These are phyloP conservation scores for Notocelia uddmanniana DNA, from an alignment of 2,888 invertebrate species.

Conservation along the genomic window DNA sequence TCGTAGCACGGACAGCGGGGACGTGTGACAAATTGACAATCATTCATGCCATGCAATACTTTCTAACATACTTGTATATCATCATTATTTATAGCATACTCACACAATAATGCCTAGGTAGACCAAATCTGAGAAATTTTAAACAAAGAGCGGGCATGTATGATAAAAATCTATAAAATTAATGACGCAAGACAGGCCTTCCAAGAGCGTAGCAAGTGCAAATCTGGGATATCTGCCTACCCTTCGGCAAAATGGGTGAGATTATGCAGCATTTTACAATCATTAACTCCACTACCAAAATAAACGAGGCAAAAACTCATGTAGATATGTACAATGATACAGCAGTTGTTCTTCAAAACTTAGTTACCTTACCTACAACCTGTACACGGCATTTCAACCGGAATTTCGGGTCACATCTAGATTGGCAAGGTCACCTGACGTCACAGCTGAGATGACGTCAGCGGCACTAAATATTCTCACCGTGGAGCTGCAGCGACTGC, in stretches of 20 bases:
- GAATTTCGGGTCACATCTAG: conserved; percentile 36
- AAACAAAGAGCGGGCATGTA: too few species aligned
- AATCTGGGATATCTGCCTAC: too few species aligned
- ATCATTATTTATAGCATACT: neutral
- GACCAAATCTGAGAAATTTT: too few species aligned
- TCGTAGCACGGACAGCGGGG: conserved; percentile 24
- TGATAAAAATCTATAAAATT: too few species aligned
- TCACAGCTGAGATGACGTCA: conserved; percentile 55
- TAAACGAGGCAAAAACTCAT: too few species aligned
- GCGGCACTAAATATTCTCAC: conserved; percentile 44
- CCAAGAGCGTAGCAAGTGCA: too few species aligned
- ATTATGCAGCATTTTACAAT: neutral
- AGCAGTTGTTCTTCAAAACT: neutral
- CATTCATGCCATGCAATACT: conserved; percentile 17
- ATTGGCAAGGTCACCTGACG: conserved; percentile 61
- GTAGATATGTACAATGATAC: neutral
- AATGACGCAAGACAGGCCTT: too few species aligned
- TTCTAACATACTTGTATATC: too few species aligned
- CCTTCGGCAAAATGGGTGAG: too few species aligned
- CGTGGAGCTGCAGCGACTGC: conserved; percentile 34
- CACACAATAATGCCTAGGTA: too few species aligned
- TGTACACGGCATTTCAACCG: conserved; percentile 20
- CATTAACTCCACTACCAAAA: neutral
- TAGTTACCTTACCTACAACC: neutral
- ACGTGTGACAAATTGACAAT: conserved; percentile 6